Percentiles rank a stretch among this genome's conserved stretches.
These are phyloP conservation scores for Plodia interpunctella DNA, from an alignment of 1,140 invertebrate genomes.

Conservation along the genomic window DNA sequence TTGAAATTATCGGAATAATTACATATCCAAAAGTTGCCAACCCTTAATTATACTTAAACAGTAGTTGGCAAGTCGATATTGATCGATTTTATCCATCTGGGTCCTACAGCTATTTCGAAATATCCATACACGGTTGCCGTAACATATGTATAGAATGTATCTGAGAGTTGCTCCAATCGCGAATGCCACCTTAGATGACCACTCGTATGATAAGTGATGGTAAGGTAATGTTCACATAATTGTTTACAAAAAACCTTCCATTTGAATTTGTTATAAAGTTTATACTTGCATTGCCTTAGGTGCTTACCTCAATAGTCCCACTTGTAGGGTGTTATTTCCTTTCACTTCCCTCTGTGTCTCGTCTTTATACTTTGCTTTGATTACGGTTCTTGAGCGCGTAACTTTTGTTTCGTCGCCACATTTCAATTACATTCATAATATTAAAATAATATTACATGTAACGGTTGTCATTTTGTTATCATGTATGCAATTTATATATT, in stretches of 20 bases:
- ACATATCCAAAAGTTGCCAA: not conserved
- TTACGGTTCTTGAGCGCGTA: no score
- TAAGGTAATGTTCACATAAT: not conserved
- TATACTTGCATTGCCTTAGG: not conserved
- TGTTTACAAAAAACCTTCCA: not conserved
- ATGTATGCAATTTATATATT: no score
- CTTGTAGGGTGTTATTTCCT: no score
- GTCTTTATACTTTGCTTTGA: no score
- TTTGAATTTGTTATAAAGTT: not conserved
- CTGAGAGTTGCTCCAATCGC: no score
- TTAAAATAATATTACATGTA: no score
- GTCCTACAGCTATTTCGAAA: slow-evolving; percentile 9
- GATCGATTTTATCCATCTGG: slow-evolving; percentile 26
- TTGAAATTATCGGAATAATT: not conserved
- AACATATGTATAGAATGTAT: not conserved
- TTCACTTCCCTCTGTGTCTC: no score
- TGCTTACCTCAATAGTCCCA: not conserved
- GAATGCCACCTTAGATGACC: not conserved
- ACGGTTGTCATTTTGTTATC: no score
- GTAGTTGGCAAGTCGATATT: slow-evolving; percentile 21
- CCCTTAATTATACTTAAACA: slow-evolving; percentile 1
- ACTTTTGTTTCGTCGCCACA: no score
- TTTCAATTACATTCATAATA: no score
- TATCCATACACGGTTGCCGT: not conserved
- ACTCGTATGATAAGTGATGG: not conserved